These are phyloP conservation scores for Muschampia staudingeri DNA, from an alignment of 2,888 invertebrate genomes.

Conservation along the genomic window DNA sequence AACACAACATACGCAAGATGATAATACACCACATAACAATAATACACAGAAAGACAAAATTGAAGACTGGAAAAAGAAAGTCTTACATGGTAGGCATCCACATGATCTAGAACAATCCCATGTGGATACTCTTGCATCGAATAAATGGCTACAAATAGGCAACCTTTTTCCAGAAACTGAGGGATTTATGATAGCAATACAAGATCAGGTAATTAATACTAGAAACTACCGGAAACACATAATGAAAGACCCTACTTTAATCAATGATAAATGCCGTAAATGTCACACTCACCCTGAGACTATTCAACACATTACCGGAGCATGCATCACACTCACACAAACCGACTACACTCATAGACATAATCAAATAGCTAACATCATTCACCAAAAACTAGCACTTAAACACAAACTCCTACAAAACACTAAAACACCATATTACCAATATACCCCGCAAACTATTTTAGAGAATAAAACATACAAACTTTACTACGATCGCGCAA, in stretches of 20 bases:
- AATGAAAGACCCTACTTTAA: conserved; percentile 40
- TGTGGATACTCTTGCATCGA: conserved; percentile 54
- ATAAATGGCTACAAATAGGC: conserved; percentile 50
- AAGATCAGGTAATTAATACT: conserved; percentile 71
- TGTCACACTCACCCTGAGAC: conserved; percentile 48
- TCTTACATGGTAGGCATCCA: conserved; percentile 49
- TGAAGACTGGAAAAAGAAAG: conserved; percentile 36
- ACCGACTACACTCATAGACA: conserved; percentile 62
- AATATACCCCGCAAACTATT: conserved; percentile 34
- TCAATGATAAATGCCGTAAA: conserved; percentile 52
- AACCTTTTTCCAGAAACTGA: conserved; percentile 63
- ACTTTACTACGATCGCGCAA: conserved; percentile 49
- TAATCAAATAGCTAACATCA: conserved; percentile 48
- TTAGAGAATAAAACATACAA: conserved; percentile 25
- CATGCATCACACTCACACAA: conserved; percentile 55
- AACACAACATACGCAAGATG: background rate
- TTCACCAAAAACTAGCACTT: conserved; percentile 46
- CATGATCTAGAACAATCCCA: conserved; percentile 55
- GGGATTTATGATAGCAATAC: conserved; percentile 70
- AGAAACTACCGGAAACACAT: conserved; percentile 57
- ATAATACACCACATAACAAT: background rate
- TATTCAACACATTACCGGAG: conserved; percentile 57
- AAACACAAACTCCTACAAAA: conserved; percentile 24
- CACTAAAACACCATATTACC: conserved; percentile 42
- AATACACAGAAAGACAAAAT: background rate